These are phyloP conservation scores for Strigamia crassipes DNA, from an alignment of 2,888 invertebrate genomes.

Conservation along the genomic window DNA sequence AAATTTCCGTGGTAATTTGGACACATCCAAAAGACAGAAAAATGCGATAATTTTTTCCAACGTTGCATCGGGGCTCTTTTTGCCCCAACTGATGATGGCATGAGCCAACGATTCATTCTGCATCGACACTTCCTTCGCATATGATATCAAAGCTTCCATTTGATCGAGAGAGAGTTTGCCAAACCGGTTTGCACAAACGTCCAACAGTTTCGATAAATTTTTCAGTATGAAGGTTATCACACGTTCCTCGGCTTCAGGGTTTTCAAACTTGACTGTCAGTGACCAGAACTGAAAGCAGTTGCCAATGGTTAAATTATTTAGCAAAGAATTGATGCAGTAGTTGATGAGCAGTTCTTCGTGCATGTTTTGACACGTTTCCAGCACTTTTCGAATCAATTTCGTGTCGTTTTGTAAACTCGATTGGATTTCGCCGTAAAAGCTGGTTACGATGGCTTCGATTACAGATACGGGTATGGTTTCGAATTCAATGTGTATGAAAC, in stretches of 20 bases:
- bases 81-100: not conserved
- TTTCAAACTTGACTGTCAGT: not conserved
- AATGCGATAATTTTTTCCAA: not conserved
- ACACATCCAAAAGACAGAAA: not conserved
- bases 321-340: slow-evolving; percentile 1
- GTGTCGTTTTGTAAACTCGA: not conserved
- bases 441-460: not conserved
- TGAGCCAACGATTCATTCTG: not conserved
- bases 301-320: not conserved
- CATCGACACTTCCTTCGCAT: not conserved
- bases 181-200: not conserved
- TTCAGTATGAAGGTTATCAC: not conserved
- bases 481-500: not conserved
- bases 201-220: not conserved
- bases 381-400: not conserved
- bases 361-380: not conserved
- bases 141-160: not conserved
- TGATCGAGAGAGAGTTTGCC: not conserved
- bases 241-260: not conserved
- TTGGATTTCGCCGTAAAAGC: slow-evolving; percentile 22
- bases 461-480: not conserved
- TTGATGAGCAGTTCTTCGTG: slow-evolving; percentile 25
- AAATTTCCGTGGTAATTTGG: not conserved
- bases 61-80: not conserved
- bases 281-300: not conserved